A percentile compares a stretch with the other conserved stretches of the same genome.
phyloP scores from a whole-genome alignment of 2,888 invertebrate genomes.

The Xestia sexstrigata region DNA sequence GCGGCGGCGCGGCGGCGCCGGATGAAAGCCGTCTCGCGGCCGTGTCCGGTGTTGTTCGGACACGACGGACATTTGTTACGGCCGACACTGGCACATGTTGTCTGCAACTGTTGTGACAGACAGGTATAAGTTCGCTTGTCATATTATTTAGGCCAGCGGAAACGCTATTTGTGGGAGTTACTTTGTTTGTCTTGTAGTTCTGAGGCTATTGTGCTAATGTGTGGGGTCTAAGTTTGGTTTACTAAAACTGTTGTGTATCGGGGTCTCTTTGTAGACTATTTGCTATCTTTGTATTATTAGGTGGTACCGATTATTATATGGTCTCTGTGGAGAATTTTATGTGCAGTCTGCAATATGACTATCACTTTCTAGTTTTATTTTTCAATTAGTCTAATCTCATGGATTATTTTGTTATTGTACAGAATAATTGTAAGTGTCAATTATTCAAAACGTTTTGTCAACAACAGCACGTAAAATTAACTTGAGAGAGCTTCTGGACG shows the following conservation, averaged over 20 bases:
- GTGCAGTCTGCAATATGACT: background rate
- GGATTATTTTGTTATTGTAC: background rate
- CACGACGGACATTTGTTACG: slow-evolving; percentile 32
- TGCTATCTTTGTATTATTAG: background rate
- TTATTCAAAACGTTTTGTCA: background rate
- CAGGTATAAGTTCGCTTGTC: slow-evolving; percentile 32
- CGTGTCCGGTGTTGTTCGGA: slow-evolving; percentile 27
- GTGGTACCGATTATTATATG: background rate
- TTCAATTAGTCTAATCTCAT: background rate
- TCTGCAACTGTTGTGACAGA: slow-evolving; percentile 34
- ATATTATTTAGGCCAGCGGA: slow-evolving; percentile 42
- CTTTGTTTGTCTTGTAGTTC: slow-evolving; percentile 17
- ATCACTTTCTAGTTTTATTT: background rate
- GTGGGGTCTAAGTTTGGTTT: background rate
- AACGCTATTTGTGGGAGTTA: slow-evolving; percentile 30
- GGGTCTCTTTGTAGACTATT: too few relatives aligned
- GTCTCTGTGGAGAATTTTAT: background rate
- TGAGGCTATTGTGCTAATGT: slow-evolving; percentile 19
- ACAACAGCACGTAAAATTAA: background rate
- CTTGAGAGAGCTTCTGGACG: background rate
- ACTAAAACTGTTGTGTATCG: background rate
- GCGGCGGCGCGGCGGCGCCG: slow-evolving; percentile 11
- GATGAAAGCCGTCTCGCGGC: slow-evolving; percentile 33
- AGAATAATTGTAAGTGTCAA: background rate
- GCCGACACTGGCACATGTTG: slow-evolving; percentile 37